Percentiles rank a stretch among this genome's conserved stretches.
These are phyloP conservation scores for Varanus salvator DNA, from an alignment of 2,113 vertebrate species.

Conservation along the genomic window DNA sequence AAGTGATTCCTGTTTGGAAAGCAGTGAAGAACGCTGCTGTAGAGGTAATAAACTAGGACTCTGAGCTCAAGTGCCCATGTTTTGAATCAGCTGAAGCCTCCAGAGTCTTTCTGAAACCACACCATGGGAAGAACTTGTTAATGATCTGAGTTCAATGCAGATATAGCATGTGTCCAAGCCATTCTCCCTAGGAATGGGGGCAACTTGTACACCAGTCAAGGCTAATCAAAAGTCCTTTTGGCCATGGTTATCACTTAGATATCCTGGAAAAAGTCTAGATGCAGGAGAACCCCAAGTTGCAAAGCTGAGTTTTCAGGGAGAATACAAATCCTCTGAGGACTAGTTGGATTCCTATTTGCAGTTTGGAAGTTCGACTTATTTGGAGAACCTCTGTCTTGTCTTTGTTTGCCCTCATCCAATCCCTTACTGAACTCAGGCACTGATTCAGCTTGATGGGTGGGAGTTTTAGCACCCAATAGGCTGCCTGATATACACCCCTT, in stretches of 20 bases:
- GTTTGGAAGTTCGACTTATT: background rate
- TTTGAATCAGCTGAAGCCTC: background rate
- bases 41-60: background rate
- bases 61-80: background rate
- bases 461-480: background rate
- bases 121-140: background rate
- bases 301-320: background rate
- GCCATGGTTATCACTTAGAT: background rate
- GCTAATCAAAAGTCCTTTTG: background rate
- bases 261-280: background rate
- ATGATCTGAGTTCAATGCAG: background rate
- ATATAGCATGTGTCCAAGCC: background rate
- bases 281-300: background rate
- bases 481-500: too few species aligned
- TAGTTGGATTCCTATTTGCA: background rate
- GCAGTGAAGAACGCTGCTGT: too few species aligned
- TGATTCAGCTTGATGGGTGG: background rate
- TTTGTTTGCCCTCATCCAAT: too few species aligned
- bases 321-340: background rate
- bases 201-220: background rate
- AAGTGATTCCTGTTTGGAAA: too few species aligned
- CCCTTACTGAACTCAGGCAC: background rate
- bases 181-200: background rate
- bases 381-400: background rate
- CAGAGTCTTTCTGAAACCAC: background rate